Conservation (phyloP, 2,113 vertebrate genomes). For the Montifringilla adamsi region DNA sequence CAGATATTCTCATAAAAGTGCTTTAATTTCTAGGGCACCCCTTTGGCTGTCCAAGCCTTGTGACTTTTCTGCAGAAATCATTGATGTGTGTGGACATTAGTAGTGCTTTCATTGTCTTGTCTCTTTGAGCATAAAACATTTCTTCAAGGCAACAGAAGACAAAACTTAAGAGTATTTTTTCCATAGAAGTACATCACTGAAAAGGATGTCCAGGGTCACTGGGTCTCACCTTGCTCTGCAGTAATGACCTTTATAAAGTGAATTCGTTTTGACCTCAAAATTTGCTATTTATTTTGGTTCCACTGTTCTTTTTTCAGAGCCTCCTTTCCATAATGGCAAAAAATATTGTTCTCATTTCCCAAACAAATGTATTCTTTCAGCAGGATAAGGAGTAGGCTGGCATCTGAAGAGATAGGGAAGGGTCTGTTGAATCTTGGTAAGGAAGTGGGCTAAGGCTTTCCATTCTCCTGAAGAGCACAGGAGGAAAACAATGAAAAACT, state of each 20-base stretch:
- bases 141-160: background rate
- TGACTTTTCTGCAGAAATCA: background rate
- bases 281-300: background rate
- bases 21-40: background rate
- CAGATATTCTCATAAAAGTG: background rate
- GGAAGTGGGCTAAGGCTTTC: background rate
- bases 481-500: background rate
- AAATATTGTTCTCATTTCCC: background rate
- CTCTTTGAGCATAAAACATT: background rate
- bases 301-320: background rate
- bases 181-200: background rate
- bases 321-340: background rate
- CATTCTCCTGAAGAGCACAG: background rate
- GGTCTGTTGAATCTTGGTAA: background rate
- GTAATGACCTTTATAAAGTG: background rate
- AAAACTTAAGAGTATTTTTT: background rate
- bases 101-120: background rate
- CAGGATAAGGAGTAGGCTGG: background rate
- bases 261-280: background rate
- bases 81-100: background rate
- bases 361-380: background rate
- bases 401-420: background rate
- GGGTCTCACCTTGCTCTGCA: background rate
- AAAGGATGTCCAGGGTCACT: background rate
- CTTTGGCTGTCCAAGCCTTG: background rate